Evolutionary conservation across 2,888 invertebrate genomes (phyloP).

Genomic region (Unio delphinus): DNA sequence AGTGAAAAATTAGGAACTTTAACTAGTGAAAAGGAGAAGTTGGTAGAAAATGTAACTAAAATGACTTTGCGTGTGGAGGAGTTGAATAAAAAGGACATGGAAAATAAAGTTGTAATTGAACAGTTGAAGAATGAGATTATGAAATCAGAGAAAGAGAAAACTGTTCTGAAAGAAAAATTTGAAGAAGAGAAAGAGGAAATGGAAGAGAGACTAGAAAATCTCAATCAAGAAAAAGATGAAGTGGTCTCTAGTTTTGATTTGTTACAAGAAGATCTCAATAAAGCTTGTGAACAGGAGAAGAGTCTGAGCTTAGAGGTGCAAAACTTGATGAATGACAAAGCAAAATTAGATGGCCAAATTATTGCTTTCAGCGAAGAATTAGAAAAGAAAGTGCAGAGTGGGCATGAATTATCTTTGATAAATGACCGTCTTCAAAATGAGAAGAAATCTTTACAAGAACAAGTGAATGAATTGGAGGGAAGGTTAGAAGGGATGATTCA

Average conservation of each 20-base stretch:
- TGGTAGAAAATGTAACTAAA: constrained; percentile 6
- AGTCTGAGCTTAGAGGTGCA: too few relatives aligned
- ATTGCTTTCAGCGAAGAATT: too few relatives aligned
- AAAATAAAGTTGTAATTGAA: constrained; percentile 8
- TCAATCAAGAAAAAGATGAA: too few relatives aligned
- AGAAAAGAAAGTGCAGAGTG: too few relatives aligned
- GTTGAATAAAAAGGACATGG: constrained; percentile 8
- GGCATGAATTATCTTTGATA: background rate
- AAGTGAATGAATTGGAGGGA: constrained; percentile 7
- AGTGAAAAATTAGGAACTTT: constrained; percentile 8
- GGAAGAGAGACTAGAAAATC: background rate
- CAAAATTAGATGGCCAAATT: too few relatives aligned
- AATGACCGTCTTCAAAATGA: constrained; percentile 5
- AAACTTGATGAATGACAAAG: too few relatives aligned
- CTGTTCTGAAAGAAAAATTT: constrained; percentile 16
- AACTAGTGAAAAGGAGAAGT: constrained; percentile 18
- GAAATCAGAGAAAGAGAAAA: constrained; percentile 11
- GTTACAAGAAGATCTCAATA: too few relatives aligned
- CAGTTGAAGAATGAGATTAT: constrained; percentile 7
- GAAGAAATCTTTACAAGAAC: constrained; percentile 4
- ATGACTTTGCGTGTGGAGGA: constrained; percentile 7
- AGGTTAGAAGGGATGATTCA: constrained; percentile 7
- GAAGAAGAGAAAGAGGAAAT: constrained; percentile 8
- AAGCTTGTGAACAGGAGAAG: too few relatives aligned
- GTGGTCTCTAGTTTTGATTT: too few relatives aligned